Percentiles rank a stretch among this genome's conserved stretches.
phyloP scores from a whole-genome alignment of 2,113 vertebrate genomes.

The Sapajus apella region DNA sequence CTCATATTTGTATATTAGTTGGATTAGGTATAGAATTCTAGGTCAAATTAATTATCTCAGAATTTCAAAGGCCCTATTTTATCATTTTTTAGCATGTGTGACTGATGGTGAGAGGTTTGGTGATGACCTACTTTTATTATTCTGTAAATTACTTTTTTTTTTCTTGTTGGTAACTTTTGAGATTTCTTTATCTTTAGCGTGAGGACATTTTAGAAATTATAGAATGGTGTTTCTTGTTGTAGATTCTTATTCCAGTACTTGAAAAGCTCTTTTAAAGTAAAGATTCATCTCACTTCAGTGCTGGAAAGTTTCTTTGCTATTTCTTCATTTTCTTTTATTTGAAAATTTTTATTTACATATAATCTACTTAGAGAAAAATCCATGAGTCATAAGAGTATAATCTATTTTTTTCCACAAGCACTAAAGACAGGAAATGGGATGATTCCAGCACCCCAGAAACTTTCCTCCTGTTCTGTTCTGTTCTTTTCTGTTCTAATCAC shows the following conservation, averaged over 20 bases:
- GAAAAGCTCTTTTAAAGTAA: neutral
- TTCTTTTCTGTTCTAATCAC: neutral
- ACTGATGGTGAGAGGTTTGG: neutral
- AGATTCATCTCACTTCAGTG: neutral
- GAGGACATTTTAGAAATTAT: conserved; percentile 30
- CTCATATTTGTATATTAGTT: neutral
- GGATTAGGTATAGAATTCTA: neutral
- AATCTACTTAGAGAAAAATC: conserved; percentile 16
- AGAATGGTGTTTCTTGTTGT: neutral
- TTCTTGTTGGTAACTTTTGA: neutral
- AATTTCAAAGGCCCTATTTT: neutral
- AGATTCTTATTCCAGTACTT: neutral
- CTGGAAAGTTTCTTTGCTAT: neutral
- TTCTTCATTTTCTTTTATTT: conserved; percentile 31
- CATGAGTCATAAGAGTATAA: neutral
- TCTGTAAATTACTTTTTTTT: neutral
- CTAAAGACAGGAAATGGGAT: neutral
- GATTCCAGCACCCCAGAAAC: neutral
- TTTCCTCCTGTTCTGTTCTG: neutral
- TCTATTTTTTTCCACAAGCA: neutral
- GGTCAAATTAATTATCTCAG: neutral
- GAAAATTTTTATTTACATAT: neutral
- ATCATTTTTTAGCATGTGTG: neutral
- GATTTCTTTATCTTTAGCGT: neutral
- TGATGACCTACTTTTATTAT: neutral